phyloP scores from a whole-genome alignment of 2,113 vertebrate genomes.

The Varanus komodoensis region DNA sequence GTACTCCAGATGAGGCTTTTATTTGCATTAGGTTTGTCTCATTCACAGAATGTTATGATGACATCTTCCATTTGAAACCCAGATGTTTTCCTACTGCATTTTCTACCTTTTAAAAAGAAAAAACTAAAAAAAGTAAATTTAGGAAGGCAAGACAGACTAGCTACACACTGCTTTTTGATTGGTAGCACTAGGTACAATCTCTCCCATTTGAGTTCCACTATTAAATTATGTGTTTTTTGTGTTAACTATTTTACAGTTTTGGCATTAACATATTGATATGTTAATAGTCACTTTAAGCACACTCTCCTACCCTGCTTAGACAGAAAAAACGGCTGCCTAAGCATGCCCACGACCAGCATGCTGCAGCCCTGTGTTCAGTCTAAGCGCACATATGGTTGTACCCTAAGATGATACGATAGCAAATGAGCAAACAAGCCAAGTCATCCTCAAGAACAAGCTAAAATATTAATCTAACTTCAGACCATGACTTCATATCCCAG shows the following conservation, averaged over 20 bases:
- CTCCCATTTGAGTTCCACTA: no score
- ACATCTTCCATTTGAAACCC: neutral
- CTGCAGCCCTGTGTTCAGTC: no score
- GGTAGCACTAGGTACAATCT: no score
- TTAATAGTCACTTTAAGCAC: no score
- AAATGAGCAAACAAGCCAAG: no score
- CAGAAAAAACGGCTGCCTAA: no score
- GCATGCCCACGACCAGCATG: no score
- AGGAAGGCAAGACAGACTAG: neutral
- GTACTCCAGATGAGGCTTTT: neutral
- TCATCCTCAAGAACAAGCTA: no score
- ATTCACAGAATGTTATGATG: neutral
- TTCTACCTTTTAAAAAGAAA: neutral
- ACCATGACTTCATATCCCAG: neutral
- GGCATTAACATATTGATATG: neutral
- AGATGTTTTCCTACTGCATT: neutral
- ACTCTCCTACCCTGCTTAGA: no score
- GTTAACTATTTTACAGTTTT: neutral
- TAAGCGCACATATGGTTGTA: no score
- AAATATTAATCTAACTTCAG: no score
- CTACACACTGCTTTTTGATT: neutral
- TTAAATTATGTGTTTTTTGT: neutral
- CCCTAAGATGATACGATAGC: no score
- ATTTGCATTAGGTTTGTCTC: neutral
- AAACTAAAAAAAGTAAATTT: neutral